Evolutionary conservation across 2,888 invertebrate species (phyloP), one percentile per base, ranked within the genome.

Genomic region (Lordiphosa andalusiaca): DNA sequence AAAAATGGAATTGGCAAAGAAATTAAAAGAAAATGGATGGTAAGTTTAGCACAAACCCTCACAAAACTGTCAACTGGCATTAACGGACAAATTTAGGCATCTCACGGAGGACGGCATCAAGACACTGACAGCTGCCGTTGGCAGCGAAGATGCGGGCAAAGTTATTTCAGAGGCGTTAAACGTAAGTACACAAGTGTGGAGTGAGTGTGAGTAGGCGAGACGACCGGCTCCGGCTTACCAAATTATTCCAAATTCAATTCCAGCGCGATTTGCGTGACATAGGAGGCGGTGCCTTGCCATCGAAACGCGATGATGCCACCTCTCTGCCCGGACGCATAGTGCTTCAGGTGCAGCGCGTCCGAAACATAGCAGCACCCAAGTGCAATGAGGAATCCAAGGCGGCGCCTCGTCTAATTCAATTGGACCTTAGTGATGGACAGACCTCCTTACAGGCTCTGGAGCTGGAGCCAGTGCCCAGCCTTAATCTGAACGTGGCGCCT

Each of bases 361-460:
- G 96, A 10, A 97, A 98, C 90, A 93, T 97, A 42, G 93, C 96
- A 9, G 96, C 96, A 30, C 97, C 98, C 4, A 98, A 97, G 90
- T 93, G 93, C 10, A 96, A 96, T 88, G 96, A 97, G 89, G 95
- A 96, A 68, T 95, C 95, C 5, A 92, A 92, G 66, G 91, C 92
- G 60, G 95, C 96, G 9, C 96, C 97, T 6, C 92, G 96, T 16
- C 93, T 98, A 92, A 90, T 97, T 53, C 96, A 95, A 86, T 87
- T 98, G 23, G 94, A 94, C 1, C 89, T 98, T 63, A 96, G 95
- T 12, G 98, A 98, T 90, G 97, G 98, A 1, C 94, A 94, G 85
- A 92, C 92, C 38, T 92, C 92, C 71, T 93, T 94, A 83, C 93
- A 94, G 82, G 97, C 93, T 7, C 90, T 97, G 59, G 97, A 97